Evolutionary conservation across 2,888 invertebrate genomes (phyloP).

Genomic region (Anodontia alba): DNA sequence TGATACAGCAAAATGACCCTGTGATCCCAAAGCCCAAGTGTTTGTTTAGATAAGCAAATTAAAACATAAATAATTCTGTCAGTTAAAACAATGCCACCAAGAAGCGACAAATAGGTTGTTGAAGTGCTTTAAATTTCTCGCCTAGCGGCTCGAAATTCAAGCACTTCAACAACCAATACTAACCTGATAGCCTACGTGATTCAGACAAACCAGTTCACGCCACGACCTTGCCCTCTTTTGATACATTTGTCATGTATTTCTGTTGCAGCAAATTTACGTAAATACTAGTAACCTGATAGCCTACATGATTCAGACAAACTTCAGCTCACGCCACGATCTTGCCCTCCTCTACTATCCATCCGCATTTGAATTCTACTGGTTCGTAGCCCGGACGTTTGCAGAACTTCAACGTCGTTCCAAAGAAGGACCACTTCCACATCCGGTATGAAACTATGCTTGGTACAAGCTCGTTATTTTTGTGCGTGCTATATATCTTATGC

Average conservation of each 20-base stretch:
- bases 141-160: too few species aligned
- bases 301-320: conserved; percentile 62
- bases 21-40: too few species aligned
- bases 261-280: conserved; percentile 69
- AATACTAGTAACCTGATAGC: conserved; percentile 70
- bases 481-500: too few species aligned
- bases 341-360: conserved; percentile 76
- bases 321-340: conserved; percentile 65
- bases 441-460: conserved; percentile 56
- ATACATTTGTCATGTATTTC: too few species aligned
- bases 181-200: conserved; percentile 67
- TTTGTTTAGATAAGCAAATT: too few species aligned
- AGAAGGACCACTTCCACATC: conserved; percentile 55
- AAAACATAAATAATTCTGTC: too few species aligned
- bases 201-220: conserved; percentile 55
- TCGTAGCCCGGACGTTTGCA: conserved; percentile 64
- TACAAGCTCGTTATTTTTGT: too few species aligned
- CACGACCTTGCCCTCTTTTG: conserved; percentile 71
- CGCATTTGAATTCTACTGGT: conserved; percentile 74
- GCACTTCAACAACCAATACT: too few species aligned
- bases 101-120: too few species aligned
- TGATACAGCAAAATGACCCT: too few species aligned
- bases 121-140: too few species aligned
- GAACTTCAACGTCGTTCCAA: conserved; percentile 56
- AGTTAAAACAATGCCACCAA: too few species aligned